phyloP scores from a whole-genome alignment of 2,797 vertebrate genomes.

The Acropternis orthonyx region DNA sequence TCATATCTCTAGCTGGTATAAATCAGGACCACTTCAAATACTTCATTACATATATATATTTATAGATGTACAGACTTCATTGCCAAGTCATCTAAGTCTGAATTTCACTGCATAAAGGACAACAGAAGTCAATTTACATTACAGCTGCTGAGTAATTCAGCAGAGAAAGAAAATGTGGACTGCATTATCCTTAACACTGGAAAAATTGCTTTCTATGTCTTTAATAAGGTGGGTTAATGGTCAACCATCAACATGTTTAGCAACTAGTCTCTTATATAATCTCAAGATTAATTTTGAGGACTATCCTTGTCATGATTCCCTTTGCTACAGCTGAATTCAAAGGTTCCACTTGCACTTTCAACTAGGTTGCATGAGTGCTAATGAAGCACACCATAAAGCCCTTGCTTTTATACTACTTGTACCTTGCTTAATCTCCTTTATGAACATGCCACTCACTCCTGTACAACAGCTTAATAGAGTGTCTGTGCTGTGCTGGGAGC shows the following conservation, averaged over 20 bases:
- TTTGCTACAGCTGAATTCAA: not conserved
- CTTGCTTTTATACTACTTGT: not conserved
- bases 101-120: not conserved
- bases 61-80: not conserved
- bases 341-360: not conserved
- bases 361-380: not conserved
- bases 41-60: not conserved
- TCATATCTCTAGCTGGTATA: not conserved
- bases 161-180: not conserved
- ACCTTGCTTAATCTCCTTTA: not conserved
- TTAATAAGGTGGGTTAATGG: slow-evolving; percentile 12
- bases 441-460: not conserved
- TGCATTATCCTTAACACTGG: not conserved
- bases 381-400: not conserved
- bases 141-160: not conserved
- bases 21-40: not conserved
- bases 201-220: not conserved
- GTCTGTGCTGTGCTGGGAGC: not conserved
- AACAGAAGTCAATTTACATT: not conserved
- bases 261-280: not conserved
- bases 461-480: not conserved
- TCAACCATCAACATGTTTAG: slow-evolving; percentile 7
- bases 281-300: not conserved
- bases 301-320: slow-evolving; percentile 9
- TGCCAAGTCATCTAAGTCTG: not conserved